Conservation (phyloP, 2,797 vertebrate species). For the Sternarchorhynchus goeldii region DNA sequence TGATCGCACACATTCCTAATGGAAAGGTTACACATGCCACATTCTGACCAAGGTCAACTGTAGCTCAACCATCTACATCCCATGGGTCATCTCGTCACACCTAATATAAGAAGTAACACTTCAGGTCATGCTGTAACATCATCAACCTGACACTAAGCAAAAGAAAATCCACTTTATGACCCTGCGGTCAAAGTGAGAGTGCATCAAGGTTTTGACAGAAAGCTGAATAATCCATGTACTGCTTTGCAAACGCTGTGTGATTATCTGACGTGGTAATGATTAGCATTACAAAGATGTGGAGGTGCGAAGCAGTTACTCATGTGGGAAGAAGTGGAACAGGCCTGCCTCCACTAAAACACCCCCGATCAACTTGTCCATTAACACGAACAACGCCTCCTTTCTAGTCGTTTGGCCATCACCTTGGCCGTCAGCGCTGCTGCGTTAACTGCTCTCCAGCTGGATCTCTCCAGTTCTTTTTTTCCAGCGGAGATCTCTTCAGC, state of each 20-base stretch:
- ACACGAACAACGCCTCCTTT: neutral
- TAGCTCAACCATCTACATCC: neutral
- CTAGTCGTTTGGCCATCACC: neutral
- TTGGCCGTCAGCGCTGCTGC: neutral
- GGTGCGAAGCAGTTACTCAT: no score
- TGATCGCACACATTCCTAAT: neutral
- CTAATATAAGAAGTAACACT: conserved; percentile 14
- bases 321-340: neutral
- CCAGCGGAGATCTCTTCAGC: neutral
- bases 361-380: neutral
- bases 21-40: neutral
- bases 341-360: neutral
- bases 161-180: neutral
- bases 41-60: conserved; percentile 1
- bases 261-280: no score
- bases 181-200: conserved; percentile 5
- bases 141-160: conserved; percentile 26
- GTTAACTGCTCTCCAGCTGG: neutral
- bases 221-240: neutral
- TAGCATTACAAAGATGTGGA: no score
- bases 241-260: no score
- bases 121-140: conserved; percentile 20
- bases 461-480: conserved; percentile 13
- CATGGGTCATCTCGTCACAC: neutral
- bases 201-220: neutral